phyloP scores from a whole-genome alignment of 2,888 invertebrate genomes.

The Dryocosmus kuriphilus region DNA sequence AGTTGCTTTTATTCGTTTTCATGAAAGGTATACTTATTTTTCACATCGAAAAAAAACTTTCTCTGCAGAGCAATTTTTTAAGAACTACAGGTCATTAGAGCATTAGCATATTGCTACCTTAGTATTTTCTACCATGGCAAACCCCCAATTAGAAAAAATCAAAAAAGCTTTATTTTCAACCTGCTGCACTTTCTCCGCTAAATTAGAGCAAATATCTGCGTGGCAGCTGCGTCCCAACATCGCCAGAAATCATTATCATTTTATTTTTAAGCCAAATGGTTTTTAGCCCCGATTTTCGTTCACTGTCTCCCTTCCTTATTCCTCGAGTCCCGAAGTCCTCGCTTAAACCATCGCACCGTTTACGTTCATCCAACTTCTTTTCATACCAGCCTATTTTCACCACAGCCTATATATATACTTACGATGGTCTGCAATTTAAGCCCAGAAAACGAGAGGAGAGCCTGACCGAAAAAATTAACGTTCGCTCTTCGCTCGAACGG shows the following conservation, averaged over 20 bases:
- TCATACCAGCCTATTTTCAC: no score
- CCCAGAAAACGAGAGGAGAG: neutral
- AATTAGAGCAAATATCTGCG: neutral
- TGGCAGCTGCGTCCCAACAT: neutral
- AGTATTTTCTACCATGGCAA: neutral
- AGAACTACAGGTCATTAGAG: neutral
- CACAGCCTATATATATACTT: neutral
- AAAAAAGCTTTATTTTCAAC: neutral
- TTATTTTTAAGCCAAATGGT: neutral
- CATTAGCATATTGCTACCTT: neutral
- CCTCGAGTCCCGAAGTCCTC: neutral
- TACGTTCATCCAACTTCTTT: neutral
- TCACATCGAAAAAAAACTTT: neutral
- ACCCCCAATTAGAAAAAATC: neutral
- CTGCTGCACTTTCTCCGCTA: neutral
- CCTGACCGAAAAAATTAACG: slow-evolving; percentile 5
- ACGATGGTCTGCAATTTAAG: neutral
- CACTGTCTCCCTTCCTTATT: neutral
- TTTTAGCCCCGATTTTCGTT: neutral
- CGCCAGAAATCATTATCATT: slow-evolving; percentile 24
- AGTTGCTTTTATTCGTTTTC: no score
- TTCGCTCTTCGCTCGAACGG: neutral
- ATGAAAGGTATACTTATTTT: no score
- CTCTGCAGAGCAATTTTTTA: neutral
- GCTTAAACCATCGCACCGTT: neutral